phyloP scores from a whole-genome alignment of 2,797 vertebrate species.

The Sebastes iracundus region DNA sequence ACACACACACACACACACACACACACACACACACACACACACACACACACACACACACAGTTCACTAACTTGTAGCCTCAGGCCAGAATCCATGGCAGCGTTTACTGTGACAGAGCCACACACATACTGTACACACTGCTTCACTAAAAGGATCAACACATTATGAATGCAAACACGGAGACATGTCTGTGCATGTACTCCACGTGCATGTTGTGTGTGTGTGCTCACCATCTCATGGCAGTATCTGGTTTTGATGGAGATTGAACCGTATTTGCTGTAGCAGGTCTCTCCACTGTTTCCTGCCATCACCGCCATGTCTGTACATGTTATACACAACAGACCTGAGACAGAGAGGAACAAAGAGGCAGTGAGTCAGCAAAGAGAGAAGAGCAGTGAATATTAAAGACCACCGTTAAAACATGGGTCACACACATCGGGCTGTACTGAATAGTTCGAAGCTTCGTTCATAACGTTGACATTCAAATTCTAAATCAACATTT shows the following conservation, averaged over 20 bases:
- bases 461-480: no score
- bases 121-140: not conserved
- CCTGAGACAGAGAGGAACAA: constrained; percentile 70
- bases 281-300: constrained; percentile 92
- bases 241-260: constrained; percentile 91
- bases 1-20: not conserved
- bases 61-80: not conserved
- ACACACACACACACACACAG: no score
- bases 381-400: not conserved
- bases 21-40: not conserved
- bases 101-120: not conserved
- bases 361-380: not conserved
- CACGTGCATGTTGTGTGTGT: not conserved
- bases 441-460: not conserved
- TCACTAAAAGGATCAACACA: not conserved
- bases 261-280: constrained; percentile 93
- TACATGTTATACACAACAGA: constrained; percentile 92
- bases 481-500: no score
- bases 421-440: rapidly evolving
- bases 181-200: constrained; percentile 9
- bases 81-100: not conserved
- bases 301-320: constrained; percentile 94
- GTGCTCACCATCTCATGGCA: constrained; percentile 93
- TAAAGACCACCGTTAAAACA: not conserved
- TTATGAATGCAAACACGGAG: not conserved